phyloP scores from a whole-genome alignment of 1,140 invertebrate species.

The Galleria mellonella region DNA sequence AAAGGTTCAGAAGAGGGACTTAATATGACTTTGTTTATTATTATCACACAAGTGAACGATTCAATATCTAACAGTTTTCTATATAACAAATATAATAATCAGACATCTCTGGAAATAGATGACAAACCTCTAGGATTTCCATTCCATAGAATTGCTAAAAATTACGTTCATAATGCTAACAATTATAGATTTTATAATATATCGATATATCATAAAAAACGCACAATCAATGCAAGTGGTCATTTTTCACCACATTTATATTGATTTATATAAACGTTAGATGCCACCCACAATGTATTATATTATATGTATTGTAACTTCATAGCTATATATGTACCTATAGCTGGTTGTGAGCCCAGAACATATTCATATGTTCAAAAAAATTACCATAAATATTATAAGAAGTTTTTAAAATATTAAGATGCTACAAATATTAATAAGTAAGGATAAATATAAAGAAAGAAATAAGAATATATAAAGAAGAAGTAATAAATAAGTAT shows the following conservation, averaged over 20 bases:
- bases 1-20: constrained; percentile 45
- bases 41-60: constrained; percentile 22
- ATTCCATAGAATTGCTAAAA: constrained; percentile 36
- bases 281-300: too few relatives aligned
- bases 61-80: background rate
- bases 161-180: constrained; percentile 19
- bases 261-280: too few relatives aligned
- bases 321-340: too few relatives aligned
- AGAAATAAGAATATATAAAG: too few relatives aligned
- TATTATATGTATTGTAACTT: too few relatives aligned
- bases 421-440: too few relatives aligned
- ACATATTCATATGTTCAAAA: too few relatives aligned
- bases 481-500: too few relatives aligned
- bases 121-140: constrained; percentile 52
- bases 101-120: constrained; percentile 24
- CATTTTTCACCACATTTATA: constrained; percentile 44
- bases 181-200: constrained; percentile 61
- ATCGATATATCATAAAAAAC: constrained; percentile 42
- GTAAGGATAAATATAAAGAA: too few relatives aligned
- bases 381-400: too few relatives aligned
- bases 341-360: too few relatives aligned
- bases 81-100: background rate
- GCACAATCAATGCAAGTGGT: constrained; percentile 21
- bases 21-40: constrained; percentile 49
- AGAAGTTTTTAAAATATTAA: too few relatives aligned